phyloP scores from a whole-genome alignment of 2,888 invertebrate genomes.

The Diplolepis rosae region DNA sequence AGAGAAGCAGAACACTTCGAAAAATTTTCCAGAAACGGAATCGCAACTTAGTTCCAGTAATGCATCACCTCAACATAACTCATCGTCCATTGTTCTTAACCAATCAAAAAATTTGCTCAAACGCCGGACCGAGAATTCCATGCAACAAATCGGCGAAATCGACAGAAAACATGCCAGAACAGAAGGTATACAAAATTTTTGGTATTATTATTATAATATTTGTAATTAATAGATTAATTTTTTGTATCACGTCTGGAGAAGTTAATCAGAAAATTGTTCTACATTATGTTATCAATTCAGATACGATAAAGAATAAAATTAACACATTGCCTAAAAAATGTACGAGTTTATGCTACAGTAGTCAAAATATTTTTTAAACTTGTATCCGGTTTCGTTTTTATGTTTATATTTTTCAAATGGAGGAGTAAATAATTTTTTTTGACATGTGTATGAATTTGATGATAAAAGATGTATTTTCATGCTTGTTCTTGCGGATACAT shows the following conservation, averaged over 20 bases:
- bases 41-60: conserved; percentile 49
- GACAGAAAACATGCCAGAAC: conserved; percentile 66
- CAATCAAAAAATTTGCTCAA: conserved; percentile 55
- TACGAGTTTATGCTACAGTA: not conserved
- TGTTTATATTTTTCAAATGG: not conserved
- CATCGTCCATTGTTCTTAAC: conserved; percentile 47
- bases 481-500: conserved; percentile 20
- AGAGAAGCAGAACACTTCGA: conserved; percentile 63
- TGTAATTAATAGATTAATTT: conserved; percentile 15
- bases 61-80: conserved; percentile 53
- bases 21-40: conserved; percentile 55
- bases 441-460: not conserved
- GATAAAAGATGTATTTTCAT: not conserved
- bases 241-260: not conserved
- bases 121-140: conserved; percentile 61
- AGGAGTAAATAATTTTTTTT: not conserved
- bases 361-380: too few species aligned
- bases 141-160: conserved; percentile 62
- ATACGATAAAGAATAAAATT: conserved; percentile 13
- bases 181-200: conserved; percentile 58
- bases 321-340: not conserved
- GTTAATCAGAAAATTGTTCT: not conserved
- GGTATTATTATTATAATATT: too few species aligned
- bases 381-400: too few species aligned
- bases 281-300: conserved; percentile 13